phyloP scores from a whole-genome alignment of 1,140 invertebrate species.

The Drosophila novamexicana region DNA sequence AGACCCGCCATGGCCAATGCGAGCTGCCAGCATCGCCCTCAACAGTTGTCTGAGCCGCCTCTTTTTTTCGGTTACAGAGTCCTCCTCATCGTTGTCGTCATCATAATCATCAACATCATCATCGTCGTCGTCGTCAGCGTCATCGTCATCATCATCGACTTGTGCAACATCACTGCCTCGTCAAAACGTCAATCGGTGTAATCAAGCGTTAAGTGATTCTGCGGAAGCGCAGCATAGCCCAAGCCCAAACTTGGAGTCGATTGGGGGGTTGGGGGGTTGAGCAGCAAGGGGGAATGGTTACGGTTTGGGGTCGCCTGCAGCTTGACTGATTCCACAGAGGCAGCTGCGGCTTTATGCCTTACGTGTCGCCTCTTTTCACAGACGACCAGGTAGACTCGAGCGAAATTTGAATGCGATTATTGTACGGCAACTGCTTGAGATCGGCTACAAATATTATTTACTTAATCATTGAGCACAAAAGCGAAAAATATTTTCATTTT shows the following conservation, averaged over 20 bases:
- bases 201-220: constrained; percentile 84
- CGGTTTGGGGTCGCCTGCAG: constrained; percentile 13
- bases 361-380: constrained; percentile 42
- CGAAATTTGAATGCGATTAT: constrained; percentile 4
- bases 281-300: neutral
- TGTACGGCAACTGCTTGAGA: neutral
- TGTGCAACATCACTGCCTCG: constrained; percentile 82
- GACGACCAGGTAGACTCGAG: constrained; percentile 20
- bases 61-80: constrained; percentile 51
- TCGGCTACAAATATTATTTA: too few species aligned
- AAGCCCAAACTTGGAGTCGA: constrained; percentile 20
- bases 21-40: constrained; percentile 55
- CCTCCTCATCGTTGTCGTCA: constrained; percentile 18
- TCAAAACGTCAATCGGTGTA: constrained; percentile 83
- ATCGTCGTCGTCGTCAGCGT: constrained; percentile 46
- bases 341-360: constrained; percentile 29
- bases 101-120: constrained; percentile 6
- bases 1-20: neutral
- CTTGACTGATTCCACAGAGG: constrained; percentile 30
- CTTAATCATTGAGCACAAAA: too few species aligned
- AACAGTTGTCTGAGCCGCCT: constrained; percentile 70
- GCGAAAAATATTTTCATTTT: too few species aligned
- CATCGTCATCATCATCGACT: constrained; percentile 69
- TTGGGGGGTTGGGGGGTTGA: neutral
- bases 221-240: constrained; percentile 66